These are phyloP conservation scores for Leptinotarsa peninsularis DNA, from an alignment of 2,888 invertebrate species.

Conservation along the genomic window DNA sequence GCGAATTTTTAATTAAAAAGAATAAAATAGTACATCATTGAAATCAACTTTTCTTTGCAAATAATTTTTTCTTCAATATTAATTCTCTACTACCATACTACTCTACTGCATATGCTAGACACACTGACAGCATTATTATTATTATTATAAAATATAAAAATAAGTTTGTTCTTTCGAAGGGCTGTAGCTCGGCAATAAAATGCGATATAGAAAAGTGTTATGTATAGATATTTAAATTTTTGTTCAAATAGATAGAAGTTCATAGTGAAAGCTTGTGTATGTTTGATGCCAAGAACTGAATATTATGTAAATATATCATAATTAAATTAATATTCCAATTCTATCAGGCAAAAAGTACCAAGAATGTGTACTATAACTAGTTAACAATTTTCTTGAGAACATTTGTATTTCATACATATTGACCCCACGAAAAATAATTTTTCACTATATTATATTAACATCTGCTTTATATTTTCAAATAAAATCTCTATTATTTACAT, in stretches of 20 bases:
- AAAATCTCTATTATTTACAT: slow-evolving; percentile 36
- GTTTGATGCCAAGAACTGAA: slow-evolving; percentile 1
- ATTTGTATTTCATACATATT: slow-evolving; percentile 25
- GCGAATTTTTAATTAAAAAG: too few relatives aligned
- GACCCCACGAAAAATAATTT: slow-evolving; percentile 31
- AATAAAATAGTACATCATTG: too few relatives aligned
- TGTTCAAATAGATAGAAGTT: background rate
- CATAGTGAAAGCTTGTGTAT: background rate
- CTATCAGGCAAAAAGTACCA: background rate
- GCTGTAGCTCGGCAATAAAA: too few relatives aligned
- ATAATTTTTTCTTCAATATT: too few relatives aligned
- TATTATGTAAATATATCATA: background rate
- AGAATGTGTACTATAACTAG: slow-evolving; percentile 45
- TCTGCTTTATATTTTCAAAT: slow-evolving; percentile 30
- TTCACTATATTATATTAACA: slow-evolving; percentile 34
- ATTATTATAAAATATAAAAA: too few relatives aligned
- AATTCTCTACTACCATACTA: too few relatives aligned
- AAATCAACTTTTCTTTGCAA: too few relatives aligned
- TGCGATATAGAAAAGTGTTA: too few relatives aligned
- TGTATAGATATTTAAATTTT: too few relatives aligned
- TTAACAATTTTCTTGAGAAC: slow-evolving; percentile 45
- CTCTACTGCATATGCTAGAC: too few relatives aligned
- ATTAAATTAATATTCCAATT: background rate
- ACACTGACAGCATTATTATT: too few relatives aligned
- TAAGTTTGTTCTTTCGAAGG: too few relatives aligned